Base-by-base conservation (phyloP, 2,888 invertebrate species). In the Leistus spinibarbis region DNA sequence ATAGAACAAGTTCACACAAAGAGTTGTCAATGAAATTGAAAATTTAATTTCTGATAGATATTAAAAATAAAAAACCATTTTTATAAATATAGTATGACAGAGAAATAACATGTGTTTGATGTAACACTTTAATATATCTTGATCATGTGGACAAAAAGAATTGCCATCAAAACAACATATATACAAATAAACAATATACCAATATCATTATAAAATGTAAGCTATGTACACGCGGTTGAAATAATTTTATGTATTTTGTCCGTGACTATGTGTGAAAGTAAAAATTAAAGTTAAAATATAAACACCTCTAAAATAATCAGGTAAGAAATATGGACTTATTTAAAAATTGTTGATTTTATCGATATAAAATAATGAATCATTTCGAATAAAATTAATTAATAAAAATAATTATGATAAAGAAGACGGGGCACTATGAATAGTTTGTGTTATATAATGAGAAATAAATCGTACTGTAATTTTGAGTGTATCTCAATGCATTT, bases 391-490 rank as follows among this genome's bases (percentile, higher is more conserved):
- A 40, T 40, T 40, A 40, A 13, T 40, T 40, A 10, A 69, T 65
- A 68, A 20, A 66, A 60, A 67, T 67, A 76, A 54, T 54, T 62
- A 27, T 40, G 71, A 76, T 68, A 71, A 76, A 72, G 71, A 71
- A 56, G 63, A 69, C 27, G 27, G 60, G 10, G 20, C 27, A 64
- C 19, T 22, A n/a, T n/a, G 64, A 64, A 64, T n/a, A 16, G 64
- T 64, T 24, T 22, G 54, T 64, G 19, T 19, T 17, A 19, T 69
- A 69, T 57, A 19, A 77, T 54, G 9, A 76, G 62, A 66, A 74
- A 70, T 23, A 77, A 27, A 57, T 77, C 76, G 63, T 74, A 76
- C 67, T 77, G 77, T 76, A 77, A 73, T 54, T 77, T 71, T 20
- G 70, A 67, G 5, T 65, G 54, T 60, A 76, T 76, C 69, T 73